Percentiles rank a stretch among this genome's conserved stretches.
phyloP scores from a whole-genome alignment of 2,797 vertebrate species.

The Simalia tracyae region DNA sequence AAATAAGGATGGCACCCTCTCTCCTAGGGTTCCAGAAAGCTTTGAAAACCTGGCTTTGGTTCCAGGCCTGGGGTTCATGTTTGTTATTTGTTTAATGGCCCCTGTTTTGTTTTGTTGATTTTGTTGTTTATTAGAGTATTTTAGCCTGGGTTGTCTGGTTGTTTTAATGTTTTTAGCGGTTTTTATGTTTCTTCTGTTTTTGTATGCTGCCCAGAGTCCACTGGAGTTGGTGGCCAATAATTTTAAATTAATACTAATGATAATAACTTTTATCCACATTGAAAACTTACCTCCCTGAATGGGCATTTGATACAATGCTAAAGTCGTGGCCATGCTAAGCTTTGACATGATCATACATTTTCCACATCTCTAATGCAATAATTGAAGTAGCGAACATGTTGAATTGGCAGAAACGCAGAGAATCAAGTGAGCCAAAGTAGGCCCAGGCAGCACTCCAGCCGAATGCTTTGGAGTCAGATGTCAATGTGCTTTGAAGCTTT shows the following conservation, averaged over 20 bases:
- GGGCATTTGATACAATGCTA: constrained; percentile 18
- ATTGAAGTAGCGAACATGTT: constrained; percentile 56
- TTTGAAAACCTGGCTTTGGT: neutral
- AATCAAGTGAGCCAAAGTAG: constrained; percentile 61
- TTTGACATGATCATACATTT: constrained; percentile 59
- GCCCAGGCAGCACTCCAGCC: constrained; percentile 66
- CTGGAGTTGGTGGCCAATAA: neutral
- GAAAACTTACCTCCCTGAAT: constrained; percentile 30
- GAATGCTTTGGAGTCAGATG: constrained; percentile 55
- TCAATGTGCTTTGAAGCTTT: constrained; percentile 59
- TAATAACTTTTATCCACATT: constrained; percentile 32
- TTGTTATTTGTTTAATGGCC: neutral
- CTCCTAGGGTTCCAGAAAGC: neutral
- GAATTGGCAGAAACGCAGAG: constrained; percentile 62
- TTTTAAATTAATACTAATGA: neutral
- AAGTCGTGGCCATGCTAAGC: constrained; percentile 27
- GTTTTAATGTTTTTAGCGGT: neutral
- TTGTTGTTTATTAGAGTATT: neutral
- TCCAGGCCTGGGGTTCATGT: neutral
- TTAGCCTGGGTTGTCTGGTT: neutral
- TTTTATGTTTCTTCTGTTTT: neutral
- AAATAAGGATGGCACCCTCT: neutral
- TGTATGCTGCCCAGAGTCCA: neutral
- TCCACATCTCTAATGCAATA: constrained; percentile 67
- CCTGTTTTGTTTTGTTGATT: neutral